These are phyloP conservation scores for Atta cephalotes DNA, from an alignment of 1,140 invertebrate species.

Conservation along the genomic window DNA sequence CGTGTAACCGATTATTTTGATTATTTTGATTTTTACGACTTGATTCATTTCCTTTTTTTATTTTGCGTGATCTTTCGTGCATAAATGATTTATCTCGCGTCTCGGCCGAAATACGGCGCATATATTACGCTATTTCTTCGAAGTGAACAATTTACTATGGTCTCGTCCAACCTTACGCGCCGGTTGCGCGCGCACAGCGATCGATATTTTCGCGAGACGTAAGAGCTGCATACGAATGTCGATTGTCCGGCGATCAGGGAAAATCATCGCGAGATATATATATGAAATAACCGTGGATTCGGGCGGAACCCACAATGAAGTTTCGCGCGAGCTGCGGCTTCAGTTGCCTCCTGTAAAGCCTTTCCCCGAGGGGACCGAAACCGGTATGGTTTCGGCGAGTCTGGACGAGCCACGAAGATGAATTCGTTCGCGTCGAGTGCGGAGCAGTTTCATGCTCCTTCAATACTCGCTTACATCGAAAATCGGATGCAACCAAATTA, in stretches of 20 bases:
- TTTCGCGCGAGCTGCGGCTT: background rate
- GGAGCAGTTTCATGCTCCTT: background rate
- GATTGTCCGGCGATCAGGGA: background rate
- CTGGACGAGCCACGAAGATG: background rate
- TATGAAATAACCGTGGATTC: conserved; percentile 12
- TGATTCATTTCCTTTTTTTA: background rate
- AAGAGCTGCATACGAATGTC: background rate
- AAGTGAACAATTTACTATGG: background rate
- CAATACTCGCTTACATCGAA: background rate
- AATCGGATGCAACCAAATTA: background rate
- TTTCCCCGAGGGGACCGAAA: conserved; percentile 26
- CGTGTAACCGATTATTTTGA: background rate
- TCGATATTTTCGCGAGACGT: conserved; percentile 54
- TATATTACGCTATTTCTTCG: no score
- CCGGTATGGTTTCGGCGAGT: conserved; percentile 17
- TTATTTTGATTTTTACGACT: background rate
- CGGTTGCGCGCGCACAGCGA: background rate
- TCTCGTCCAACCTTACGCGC: background rate
- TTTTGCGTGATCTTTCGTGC: background rate
- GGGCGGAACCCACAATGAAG: background rate
- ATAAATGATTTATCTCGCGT: background rate
- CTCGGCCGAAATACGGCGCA: conserved; percentile 1
- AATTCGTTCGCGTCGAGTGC: background rate
- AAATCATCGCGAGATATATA: background rate
- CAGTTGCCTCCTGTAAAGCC: background rate